Conservation (phyloP, 2,113 vertebrate genomes). For the Hystrix cristata region DNA sequence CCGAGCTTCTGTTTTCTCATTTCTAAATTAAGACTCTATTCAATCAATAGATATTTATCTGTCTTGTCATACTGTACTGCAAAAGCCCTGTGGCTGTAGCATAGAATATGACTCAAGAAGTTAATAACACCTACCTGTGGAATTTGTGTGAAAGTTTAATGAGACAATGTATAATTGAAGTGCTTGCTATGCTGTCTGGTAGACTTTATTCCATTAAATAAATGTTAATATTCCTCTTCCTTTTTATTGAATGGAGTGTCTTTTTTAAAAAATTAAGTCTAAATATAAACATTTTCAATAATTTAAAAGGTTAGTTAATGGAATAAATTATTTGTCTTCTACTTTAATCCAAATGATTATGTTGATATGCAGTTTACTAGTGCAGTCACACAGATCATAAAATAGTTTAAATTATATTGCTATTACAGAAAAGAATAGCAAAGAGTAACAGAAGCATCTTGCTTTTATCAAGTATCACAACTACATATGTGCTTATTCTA, state of each 20-base stretch:
- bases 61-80: neutral
- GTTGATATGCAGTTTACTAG: neutral
- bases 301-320: neutral
- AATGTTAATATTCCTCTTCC: conserved; percentile 23
- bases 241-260: neutral
- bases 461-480: neutral
- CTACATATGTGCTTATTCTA: neutral
- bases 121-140: conserved; percentile 40
- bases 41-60: neutral
- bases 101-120: neutral
- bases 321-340: conserved; percentile 34
- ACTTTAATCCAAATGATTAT: conserved; percentile 33
- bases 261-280: neutral
- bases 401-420: conserved; percentile 13
- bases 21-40: conserved; percentile 38
- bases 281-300: neutral
- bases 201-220: conserved; percentile 48
- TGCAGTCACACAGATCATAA: neutral
- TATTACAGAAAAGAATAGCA: neutral
- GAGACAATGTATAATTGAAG: conserved; percentile 61
- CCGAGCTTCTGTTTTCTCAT: neutral
- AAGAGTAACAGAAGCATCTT: neutral
- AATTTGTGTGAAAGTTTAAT: conserved; percentile 63
- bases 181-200: neutral
- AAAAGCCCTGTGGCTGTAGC: neutral